Evolutionary conservation across 2,113 vertebrate genomes (phyloP), one percentile per base, ranked within the genome.

Genomic region (Odontophorus gujanensis): DNA sequence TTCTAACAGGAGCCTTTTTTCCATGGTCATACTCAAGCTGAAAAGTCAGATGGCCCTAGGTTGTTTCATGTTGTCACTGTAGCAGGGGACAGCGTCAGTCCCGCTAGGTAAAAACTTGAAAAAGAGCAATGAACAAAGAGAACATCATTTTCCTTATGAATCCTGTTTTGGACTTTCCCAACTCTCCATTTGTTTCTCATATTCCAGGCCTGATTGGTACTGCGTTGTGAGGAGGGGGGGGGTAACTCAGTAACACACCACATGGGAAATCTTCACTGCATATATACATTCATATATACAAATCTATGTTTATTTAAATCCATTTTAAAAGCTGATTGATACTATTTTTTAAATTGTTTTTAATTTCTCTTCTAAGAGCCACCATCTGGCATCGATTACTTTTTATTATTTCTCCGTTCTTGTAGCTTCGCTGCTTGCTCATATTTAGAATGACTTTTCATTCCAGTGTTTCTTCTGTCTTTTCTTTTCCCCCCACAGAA

Each of bases 391-490:
- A 81, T 89, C 94, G 94, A 96, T 97, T 95, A 72, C 68, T 78
- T 84, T 89, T 95, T 97, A 95, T 97, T 97, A 96, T 94, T 97
- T 96, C 87, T 97, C 80, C 89, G 59, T 92, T 95, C 86, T 95
- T 1, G 0, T 61, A 94, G 83, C 62, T 63, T 92, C 92, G 73
- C 62, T 82, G 48, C 32, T 50, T 45, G 57, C 86, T 87, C 92
- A 82, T 89, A 90, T 97, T 97, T 94, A 72, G 91, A 94, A 90
- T 50, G 69, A 77, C 40, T 66, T 96, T 97, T 92, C 89, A 81
- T 55, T 84, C 71, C 78, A 82, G 26, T 26, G 28, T 87, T 94
- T 96, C 91, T 94, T 90, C 63, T 87, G 58, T 85, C 85, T 81
- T 69, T 80, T 82, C 83, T 96, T 87, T 77, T 69, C 12, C 79